Evolutionary conservation across 2,888 invertebrate genomes (phyloP).

Genomic region (Epiblema foenella): DNA sequence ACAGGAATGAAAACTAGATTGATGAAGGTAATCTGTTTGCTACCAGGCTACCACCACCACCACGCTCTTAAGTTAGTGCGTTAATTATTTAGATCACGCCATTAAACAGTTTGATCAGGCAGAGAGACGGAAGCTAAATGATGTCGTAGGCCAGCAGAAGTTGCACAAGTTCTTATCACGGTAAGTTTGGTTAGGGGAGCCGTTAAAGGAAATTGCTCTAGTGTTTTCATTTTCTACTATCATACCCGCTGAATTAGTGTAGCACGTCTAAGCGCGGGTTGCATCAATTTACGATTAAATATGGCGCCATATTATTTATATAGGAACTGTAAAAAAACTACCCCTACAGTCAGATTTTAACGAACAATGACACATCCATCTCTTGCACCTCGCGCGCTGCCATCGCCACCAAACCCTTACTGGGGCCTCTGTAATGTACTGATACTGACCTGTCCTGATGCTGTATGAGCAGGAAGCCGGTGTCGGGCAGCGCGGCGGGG

Average conservation of each 20-base stretch:
- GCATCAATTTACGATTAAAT: too few species aligned
- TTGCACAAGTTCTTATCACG: not conserved
- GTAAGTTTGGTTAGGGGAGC: too few species aligned
- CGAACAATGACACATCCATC: constrained; percentile 97
- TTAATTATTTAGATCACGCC: not conserved
- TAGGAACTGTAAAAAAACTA: too few species aligned
- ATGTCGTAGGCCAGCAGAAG: not conserved
- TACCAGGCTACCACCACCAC: not conserved
- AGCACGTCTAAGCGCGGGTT: too few species aligned
- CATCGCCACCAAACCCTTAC: constrained; percentile 92
- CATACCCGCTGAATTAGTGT: too few species aligned
- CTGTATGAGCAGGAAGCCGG: constrained; percentile 97
- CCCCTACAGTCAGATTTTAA: too few species aligned
- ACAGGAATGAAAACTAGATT: not conserved
- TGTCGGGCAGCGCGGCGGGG: constrained; percentile 89
- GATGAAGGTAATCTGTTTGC: not conserved
- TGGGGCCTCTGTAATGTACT: too few species aligned
- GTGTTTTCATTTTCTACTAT: too few species aligned
- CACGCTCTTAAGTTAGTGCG: not conserved
- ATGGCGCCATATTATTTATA: too few species aligned
- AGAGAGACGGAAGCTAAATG: not conserved
- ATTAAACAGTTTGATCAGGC: not conserved
- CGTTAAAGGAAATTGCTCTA: too few species aligned
- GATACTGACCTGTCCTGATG: constrained; percentile 80
- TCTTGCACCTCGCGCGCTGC: constrained; percentile 99